Evolutionary conservation across 2,888 invertebrate species (phyloP).

Genomic region (Pogonocherus hispidulus): DNA sequence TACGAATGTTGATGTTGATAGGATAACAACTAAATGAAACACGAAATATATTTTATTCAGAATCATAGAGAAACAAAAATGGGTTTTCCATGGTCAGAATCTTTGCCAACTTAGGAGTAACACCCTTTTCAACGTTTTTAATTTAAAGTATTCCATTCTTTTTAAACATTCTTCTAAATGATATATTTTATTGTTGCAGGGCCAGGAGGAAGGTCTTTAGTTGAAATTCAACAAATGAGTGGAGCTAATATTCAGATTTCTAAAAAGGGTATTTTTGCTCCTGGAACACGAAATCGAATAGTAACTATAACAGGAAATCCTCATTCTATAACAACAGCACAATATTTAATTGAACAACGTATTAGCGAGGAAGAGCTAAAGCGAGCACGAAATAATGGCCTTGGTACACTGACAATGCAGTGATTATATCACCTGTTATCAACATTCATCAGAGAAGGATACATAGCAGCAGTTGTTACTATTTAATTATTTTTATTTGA

Average conservation of each 20-base stretch:
- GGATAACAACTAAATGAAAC: no score
- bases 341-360: conserved; percentile 96
- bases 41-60: no score
- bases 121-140: no score
- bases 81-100: no score
- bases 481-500: conserved; percentile 41
- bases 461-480: conserved; percentile 54
- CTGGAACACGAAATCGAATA: conserved; percentile 96
- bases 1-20: no score
- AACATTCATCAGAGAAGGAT: conserved; percentile 48
- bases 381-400: conserved; percentile 90
- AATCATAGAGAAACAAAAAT: no score
- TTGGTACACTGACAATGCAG: conserved; percentile 74
- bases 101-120: no score
- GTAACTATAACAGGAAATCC: conserved; percentile 94
- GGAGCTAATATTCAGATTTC: conserved; percentile 99
- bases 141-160: no score
- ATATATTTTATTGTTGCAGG: conserved; percentile 68
- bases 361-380: conserved; percentile 96
- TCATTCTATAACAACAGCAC: conserved; percentile 91
- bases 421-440: conserved; percentile 63
- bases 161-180: no score
- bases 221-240: conserved; percentile 97
- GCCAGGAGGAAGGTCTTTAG: conserved; percentile 95
- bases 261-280: conserved; percentile 97